These are phyloP conservation scores for Bombyx huttoni DNA, from an alignment of 2,888 invertebrate species.

Conservation along the genomic window DNA sequence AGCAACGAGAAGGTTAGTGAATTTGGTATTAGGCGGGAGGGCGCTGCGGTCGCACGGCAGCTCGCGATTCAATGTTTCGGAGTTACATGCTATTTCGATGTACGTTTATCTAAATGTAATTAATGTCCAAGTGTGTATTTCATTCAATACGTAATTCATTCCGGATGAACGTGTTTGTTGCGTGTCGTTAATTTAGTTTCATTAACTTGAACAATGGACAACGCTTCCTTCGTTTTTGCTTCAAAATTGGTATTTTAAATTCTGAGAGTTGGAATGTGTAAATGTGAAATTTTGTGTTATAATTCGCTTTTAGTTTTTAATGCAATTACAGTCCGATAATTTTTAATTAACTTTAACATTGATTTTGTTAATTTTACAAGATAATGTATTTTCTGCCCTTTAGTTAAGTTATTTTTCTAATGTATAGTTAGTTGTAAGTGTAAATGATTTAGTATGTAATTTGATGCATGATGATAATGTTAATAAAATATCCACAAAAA, in stretches of 20 bases:
- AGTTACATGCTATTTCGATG: constrained; percentile 37
- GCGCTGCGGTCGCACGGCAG: constrained; percentile 22
- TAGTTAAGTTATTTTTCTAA: constrained; percentile 71
- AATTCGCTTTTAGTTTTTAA: constrained; percentile 57
- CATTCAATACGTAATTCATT: constrained; percentile 45
- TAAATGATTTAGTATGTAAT: constrained; percentile 71
- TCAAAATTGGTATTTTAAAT: constrained; percentile 24
- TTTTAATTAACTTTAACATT: constrained; percentile 43
- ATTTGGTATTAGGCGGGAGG: constrained; percentile 45
- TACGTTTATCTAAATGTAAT: constrained; percentile 32
- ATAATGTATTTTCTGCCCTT: constrained; percentile 68
- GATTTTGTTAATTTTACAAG: constrained; percentile 63
- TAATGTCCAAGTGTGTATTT: constrained; percentile 35
- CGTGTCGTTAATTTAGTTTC: constrained; percentile 18
- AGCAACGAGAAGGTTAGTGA: constrained; percentile 70
- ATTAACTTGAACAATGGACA: constrained; percentile 16
- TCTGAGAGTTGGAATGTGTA: constrained; percentile 59
- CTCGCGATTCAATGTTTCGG: constrained; percentile 27
- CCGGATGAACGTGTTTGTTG: constrained; percentile 24
- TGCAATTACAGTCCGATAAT: constrained; percentile 58
- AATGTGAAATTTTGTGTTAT: constrained; percentile 46
- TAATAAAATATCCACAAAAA: constrained; percentile 72
- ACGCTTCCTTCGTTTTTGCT: constrained; percentile 26
- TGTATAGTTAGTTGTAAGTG: constrained; percentile 72
- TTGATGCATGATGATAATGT: constrained; percentile 73